Percentiles rank a stretch among this genome's conserved stretches.
phyloP scores from a whole-genome alignment of 92 coral and sea anemone genomes.

The Epizoanthus rinbou region DNA sequence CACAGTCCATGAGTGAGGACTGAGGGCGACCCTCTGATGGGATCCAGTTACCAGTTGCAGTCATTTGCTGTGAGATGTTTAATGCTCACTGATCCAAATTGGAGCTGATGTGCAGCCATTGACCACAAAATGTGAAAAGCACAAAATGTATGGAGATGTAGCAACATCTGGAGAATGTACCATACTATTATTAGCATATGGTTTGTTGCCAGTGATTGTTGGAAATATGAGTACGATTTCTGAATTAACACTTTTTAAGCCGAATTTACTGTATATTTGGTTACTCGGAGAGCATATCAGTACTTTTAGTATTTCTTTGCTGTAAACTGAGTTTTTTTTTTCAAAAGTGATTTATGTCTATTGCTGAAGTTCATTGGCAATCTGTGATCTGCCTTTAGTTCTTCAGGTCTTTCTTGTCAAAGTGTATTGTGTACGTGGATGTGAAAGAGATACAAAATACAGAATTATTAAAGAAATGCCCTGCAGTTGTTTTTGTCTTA shows the following conservation, averaged over 20 bases:
- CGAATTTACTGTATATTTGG: neutral
- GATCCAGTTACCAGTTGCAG: neutral
- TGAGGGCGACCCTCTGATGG: constrained; percentile 2
- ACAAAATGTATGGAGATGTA: neutral
- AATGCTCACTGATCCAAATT: neutral
- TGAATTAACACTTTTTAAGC: constrained; percentile 13
- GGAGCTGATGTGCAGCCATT: neutral
- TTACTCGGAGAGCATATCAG: neutral
- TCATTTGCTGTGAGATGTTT: neutral
- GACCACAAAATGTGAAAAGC: constrained; percentile 3
- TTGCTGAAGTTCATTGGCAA: too few species aligned
- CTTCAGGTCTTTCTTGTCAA: too few species aligned
- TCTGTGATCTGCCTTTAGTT: too few species aligned
- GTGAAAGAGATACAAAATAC: too few species aligned
- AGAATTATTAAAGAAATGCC: too few species aligned
- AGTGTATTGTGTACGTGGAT: too few species aligned
- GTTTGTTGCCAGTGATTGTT: neutral
- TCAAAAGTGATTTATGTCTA: neutral
- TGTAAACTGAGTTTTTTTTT: neutral
- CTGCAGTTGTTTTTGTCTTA: too few species aligned
- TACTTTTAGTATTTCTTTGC: neutral
- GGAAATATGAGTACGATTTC: too few species aligned
- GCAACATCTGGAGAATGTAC: neutral
- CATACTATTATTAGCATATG: constrained; percentile 11
- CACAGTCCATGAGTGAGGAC: constrained; percentile 74